Evolutionary conservation across 2,888 invertebrate species (phyloP), one percentile per base, ranked within the genome.

Genomic region (Operophtera brumata): DNA sequence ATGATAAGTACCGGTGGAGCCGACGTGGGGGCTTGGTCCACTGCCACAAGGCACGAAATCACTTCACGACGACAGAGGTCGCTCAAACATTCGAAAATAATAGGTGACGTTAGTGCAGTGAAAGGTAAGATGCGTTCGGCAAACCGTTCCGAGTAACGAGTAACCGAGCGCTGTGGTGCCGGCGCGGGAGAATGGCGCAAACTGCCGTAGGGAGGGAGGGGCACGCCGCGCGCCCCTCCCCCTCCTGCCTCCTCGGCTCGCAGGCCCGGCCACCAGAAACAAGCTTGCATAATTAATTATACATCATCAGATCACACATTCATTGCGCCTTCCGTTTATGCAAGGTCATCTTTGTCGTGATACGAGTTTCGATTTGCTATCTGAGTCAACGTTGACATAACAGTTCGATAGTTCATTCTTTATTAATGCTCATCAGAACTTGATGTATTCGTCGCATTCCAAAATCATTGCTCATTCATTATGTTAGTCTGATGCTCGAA

Each of bases 181-280:
- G 77, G 80, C 81, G 78, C 85, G 86, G 83, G 81, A 84, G 87
- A 85, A 80, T 84, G 84, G 86, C 85, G 89, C 86, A 83, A 80
- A 86, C 89, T 87, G 89, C 78, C 80, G 74, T 67, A 73, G 77
- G 71, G 77, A 69, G 76, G 74, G 73, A 77, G 75, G 77, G 73
- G 76, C 64, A 50, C 62, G 58, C 61, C 62, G 56, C 62, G 64
- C 66, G 60, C 64, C 67, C 69, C 64, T 68, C 57, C 52, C 65
- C 61, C 60, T 51, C 67, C 66, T 63, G 63, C 62, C 58, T 41
- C 57, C 57, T 56, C 43, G 43, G 44, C 41, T 47, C 42, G 42
- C 46, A 35, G 61, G 70, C 77, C 77, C 75, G 74, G 76, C 80
- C 75, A 80, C 78, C 83, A 85, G 85, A 86, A 83, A 81, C 81